Conservation (phyloP, 1,140 invertebrate genomes). For the Drosophila sproati region DNA sequence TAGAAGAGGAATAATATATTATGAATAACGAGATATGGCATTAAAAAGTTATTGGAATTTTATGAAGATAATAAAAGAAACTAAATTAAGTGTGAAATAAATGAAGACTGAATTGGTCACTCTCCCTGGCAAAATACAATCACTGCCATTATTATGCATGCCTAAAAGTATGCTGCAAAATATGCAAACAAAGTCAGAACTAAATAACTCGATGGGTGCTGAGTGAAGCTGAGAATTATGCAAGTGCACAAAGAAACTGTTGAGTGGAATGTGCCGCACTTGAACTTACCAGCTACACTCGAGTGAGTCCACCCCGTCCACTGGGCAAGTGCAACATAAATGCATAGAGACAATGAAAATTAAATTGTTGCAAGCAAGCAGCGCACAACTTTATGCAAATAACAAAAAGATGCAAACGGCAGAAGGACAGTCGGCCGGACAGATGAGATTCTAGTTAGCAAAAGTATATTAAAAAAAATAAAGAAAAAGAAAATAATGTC, state of each 20-base stretch:
- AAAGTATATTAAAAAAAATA: conserved; percentile 54
- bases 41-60: too few species aligned
- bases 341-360: conserved; percentile 80
- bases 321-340: conserved; percentile 72
- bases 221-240: conserved; percentile 57
- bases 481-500: conserved; percentile 54
- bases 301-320: conserved; percentile 37
- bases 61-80: too few species aligned
- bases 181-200: not conserved
- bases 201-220: not conserved
- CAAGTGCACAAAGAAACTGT: conserved; percentile 36
- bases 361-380: conserved; percentile 57
- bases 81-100: too few species aligned
- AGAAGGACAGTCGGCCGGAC: not conserved
- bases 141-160: not conserved
- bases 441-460: conserved; percentile 3
- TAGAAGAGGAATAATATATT: too few species aligned
- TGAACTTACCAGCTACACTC: conserved; percentile 67
- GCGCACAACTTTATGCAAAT: conserved; percentile 51
- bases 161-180: conserved; percentile 55
- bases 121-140: too few species aligned
- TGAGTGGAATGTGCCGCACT: conserved; percentile 66
- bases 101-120: too few species aligned
- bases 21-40: too few species aligned
- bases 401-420: conserved; percentile 27